These are phyloP conservation scores for Neosilurus hyrtlii DNA, from an alignment of 2,797 vertebrate genomes.

Conservation along the genomic window DNA sequence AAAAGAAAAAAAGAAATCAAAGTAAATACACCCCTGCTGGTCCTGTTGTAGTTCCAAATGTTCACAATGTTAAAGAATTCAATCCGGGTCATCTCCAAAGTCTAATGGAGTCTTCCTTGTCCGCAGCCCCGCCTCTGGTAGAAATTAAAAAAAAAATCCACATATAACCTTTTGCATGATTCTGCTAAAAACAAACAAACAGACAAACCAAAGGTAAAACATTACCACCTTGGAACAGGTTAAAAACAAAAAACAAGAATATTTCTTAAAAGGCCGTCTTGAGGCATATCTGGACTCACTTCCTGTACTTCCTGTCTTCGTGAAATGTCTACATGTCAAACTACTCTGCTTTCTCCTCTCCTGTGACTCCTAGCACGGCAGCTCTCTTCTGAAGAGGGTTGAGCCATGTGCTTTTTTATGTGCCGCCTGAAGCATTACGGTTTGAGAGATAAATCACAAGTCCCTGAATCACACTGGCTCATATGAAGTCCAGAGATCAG, in stretches of 20 bases:
- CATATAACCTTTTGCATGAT: no score
- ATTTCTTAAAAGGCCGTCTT: background rate
- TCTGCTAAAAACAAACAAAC: no score
- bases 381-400: constrained; percentile 7
- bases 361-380: background rate
- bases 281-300: background rate
- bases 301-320: background rate
- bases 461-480: background rate
- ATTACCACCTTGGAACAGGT: no score
- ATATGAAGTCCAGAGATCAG: constrained; percentile 16
- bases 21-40: no score
- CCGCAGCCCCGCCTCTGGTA: no score
- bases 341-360: background rate
- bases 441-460: constrained; percentile 29
- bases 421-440: constrained; percentile 5
- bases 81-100: no score
- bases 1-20: no score
- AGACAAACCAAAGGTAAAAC: no score
- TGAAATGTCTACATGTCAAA: background rate
- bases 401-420: background rate
- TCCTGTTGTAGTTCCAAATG: no score
- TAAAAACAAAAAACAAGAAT: background rate
- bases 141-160: no score
- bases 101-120: no score
- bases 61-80: no score